Base-by-base conservation (phyloP, 2,113 vertebrate species). In the Rhineura floridana region DNA sequence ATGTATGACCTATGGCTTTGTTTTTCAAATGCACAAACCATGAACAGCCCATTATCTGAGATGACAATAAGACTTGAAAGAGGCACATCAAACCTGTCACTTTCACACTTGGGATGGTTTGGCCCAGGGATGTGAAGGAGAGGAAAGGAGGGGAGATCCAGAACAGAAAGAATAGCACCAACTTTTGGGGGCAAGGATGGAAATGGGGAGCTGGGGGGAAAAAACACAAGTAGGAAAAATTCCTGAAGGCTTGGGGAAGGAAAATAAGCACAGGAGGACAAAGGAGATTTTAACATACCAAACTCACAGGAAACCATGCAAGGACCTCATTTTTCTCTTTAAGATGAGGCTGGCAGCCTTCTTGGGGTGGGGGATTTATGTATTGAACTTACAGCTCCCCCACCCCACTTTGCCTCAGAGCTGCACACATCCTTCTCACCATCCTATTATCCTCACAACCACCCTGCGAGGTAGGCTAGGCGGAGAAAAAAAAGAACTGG, bases 301-400 rank as follows among this genome's bases (percentile, higher is more conserved):
- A n/a, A n/a, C 9, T 33, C 30, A 11, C 10, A 67, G 3, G 28
- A 15, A 73, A 7, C 19, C 3, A 42, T 1, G 12, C 7, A 13
- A 39, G 2, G 36, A 8, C 7, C 13, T 33, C 13, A 3, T 5
- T 23, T n/a, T 10, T 33, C 23, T 3, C 0, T 19, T 6, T 36
- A 7, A 17, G 76, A 17, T 17, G 44, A 12, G 33, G n/a, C 42
- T 46, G 63, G 63, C 46, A 50, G 4, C 33, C 46, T 19, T 59
- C 55, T 28, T 46, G 11, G n/a, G 44, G 21, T 0, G 63, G 63
- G 28, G 0, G 1, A 13, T 9, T 28, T 21, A 15, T 10, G 48
- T 7, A 50, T 30, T 30, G 10, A 3, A 30, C 10, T 8, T 11
- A 23, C 9, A 23, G n/a, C n/a, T n/a, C n/a, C 6, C 33, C 33